Evolutionary conservation across 2,113 vertebrate species (phyloP), one percentile per base, ranked within the genome.

Genomic region (Crotophaga sulcirostris): DNA sequence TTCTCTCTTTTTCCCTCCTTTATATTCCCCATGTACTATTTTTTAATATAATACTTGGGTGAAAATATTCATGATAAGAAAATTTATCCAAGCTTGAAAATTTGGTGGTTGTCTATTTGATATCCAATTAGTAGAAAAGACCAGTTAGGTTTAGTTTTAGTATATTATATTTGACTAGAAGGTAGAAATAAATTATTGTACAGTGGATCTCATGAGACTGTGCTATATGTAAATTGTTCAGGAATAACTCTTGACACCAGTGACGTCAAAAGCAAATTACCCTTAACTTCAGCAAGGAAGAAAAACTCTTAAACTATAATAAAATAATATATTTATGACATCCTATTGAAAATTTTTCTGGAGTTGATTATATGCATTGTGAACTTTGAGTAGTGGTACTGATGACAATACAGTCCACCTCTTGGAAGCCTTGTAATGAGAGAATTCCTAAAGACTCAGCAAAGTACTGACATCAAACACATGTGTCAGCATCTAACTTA

Each of bases 1-100:
- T 42, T 42, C 82, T 70, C 87, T 44, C 4, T 36, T 47, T 47
- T 47, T 24, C 13, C 2, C 6, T 26, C 8, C 16, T 67, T 7
- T 2, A 3, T 83, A 3, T 62, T 73, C 5, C 7, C 3, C 3
- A 24, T 66, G 9, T 1, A 10, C 11, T 20, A 29, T 17, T 67
- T 77, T n/a, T 15, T 4, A 33, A 36, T 60, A 14, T 3, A 38
- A 81, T 69, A 2, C 4, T 13, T 7, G 26, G 9, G 31, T 58
- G 17, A 23, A 73, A 34, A 51, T 5, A 3, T 52, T 83, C 3
- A 15, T 26, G 1, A 42, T 10, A 45, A 40, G 15, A 83, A 70
- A 74, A 60, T 60, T 64, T 5, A 68, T 51, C 16, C n/a, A 73
- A 38, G 2, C 13, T 56, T 16, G 17, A 81, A 8, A 52, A 49